Base-by-base conservation (phyloP, 2,888 invertebrate species). In the Drosophila diplacantha region DNA sequence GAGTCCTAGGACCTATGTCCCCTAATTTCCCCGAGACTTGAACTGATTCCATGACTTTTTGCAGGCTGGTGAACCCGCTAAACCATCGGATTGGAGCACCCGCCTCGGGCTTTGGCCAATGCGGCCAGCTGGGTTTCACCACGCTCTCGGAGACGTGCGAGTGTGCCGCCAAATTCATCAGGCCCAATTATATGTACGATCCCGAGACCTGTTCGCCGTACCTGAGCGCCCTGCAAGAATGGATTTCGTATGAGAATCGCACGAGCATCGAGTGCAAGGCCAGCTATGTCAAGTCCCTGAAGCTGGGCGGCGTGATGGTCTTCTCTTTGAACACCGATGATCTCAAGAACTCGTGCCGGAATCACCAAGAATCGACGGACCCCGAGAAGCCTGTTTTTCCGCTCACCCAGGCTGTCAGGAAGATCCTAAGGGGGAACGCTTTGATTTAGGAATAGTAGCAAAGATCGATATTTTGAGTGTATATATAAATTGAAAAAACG, bases 321-420 rank as follows among this genome's bases (percentile, higher is more conserved):
- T 95, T 93, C 88, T 93, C 94, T 11, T 89, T 96, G 24, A 96
- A 96, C 84, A 90, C 92, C 3, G 96, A 96, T 85, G 96, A 96
- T 87, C 92, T 91, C 85, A 69, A 61, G 18, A 89, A 88, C 53
- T 85, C 87, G 18, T 95, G 94, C 41, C 50, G 61, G 3, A 65
- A 69, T 22, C 12, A 61, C 24, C 12, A 9, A 0, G 39, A 6
- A 20, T 1, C 5, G 46, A 70, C 72, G 2, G 14, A 20, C 16
- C 26, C 57, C 20, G 34, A 22, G 0, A 68, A 73, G 35, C 71
- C 71, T 0, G 67, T 75, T 5, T 88, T 88, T 63, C 88, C 88
- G 2, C 71, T 88, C 6, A 69, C 73, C 0, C 64, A 83, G 53
- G 63, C 73, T 6, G 78, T 78, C 3, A 72, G 46, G 11, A 22